Evolutionary conservation across 2,888 invertebrate genomes (phyloP).

Genomic region (Cataglyphis altisquamis): DNA sequence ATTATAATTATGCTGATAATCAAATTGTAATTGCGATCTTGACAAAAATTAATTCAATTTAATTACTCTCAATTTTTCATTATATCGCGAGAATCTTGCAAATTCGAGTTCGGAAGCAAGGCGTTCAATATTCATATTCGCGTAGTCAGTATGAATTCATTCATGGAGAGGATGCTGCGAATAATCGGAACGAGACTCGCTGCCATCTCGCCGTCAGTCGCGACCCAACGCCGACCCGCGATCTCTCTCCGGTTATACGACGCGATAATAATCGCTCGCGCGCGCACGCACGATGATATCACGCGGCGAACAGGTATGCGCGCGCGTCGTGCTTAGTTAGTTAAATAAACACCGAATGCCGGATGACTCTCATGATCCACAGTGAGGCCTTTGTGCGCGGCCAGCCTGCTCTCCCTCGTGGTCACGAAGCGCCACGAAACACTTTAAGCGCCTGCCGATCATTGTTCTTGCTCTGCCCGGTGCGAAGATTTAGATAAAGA

Average conservation of each 20-base stretch:
- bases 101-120: background rate
- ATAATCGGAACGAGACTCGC: constrained; percentile 40
- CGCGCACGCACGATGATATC: constrained; percentile 40
- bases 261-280: constrained; percentile 42
- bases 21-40: background rate
- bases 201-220: constrained; percentile 33
- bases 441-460: constrained; percentile 64
- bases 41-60: background rate
- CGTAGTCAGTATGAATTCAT: background rate
- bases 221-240: constrained; percentile 34
- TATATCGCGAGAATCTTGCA: background rate
- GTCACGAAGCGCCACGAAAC: constrained; percentile 63
- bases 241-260: constrained; percentile 35
- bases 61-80: background rate
- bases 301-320: constrained; percentile 55
- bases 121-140: background rate
- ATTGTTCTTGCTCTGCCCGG: constrained; percentile 51
- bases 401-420: constrained; percentile 40
- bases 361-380: constrained; percentile 58
- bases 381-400: constrained; percentile 75
- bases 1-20: background rate
- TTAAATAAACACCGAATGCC: constrained; percentile 80
- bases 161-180: constrained; percentile 30
- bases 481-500: constrained; percentile 55
- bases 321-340: constrained; percentile 77